A percentile compares a stretch with the other conserved stretches of the same genome.
Evolutionary conservation across 2,113 vertebrate genomes (phyloP).

Genomic region (Pollachius pollachius): DNA sequence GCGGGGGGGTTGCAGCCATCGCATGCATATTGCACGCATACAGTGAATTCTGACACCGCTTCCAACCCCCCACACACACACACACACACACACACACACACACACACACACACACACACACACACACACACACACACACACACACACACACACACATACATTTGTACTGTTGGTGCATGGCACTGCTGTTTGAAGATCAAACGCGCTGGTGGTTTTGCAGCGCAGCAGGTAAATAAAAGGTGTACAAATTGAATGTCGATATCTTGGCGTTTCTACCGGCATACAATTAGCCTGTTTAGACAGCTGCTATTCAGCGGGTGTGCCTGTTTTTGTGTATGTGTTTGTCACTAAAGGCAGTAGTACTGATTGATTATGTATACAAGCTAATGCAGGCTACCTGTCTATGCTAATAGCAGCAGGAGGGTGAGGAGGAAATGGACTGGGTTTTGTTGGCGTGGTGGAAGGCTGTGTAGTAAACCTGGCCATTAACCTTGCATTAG

Average conservation of each 20-base stretch:
- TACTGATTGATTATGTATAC: slow-evolving; percentile 18
- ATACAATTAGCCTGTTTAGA: slow-evolving; percentile 24
- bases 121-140: too few species aligned
- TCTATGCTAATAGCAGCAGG: background rate
- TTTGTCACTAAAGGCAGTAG: slow-evolving; percentile 10
- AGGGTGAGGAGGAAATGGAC: background rate
- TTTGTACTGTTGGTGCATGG: slow-evolving; percentile 20
- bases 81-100: too few species aligned
- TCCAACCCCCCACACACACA: slow-evolving; percentile 25
- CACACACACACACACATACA: slow-evolving; percentile 8
- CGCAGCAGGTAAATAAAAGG: slow-evolving; percentile 38
- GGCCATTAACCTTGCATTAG: background rate
- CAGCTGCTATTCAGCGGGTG: background rate
- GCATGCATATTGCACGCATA: too few species aligned
- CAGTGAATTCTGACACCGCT: slow-evolving; percentile 32
- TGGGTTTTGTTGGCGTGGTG: background rate
- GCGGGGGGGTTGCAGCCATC: too few species aligned
- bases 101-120: too few species aligned
- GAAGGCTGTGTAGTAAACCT: background rate
- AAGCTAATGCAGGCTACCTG: background rate
- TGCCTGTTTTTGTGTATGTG: background rate
- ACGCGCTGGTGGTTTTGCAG: slow-evolving; percentile 14
- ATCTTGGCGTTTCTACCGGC: slow-evolving; percentile 18
- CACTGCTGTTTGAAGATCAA: slow-evolving; percentile 48
- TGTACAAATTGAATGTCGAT: slow-evolving; percentile 3